Base-by-base conservation (phyloP, 2,113 vertebrate species). In the Megaleporinus macrocephalus region DNA sequence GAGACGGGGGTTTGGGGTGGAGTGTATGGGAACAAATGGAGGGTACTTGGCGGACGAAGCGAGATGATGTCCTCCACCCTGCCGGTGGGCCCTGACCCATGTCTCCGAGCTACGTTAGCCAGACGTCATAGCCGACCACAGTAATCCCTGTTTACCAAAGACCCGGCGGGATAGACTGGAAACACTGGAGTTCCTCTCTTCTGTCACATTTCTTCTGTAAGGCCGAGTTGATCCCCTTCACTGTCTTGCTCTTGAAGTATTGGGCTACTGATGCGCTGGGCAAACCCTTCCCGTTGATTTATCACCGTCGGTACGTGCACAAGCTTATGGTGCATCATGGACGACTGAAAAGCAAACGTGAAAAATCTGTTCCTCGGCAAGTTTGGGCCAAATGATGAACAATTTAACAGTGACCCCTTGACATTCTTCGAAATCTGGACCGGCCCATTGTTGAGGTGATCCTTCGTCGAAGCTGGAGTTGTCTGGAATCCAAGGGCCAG, bases 101-200 rank as follows among this genome's bases (percentile, higher is more conserved):
- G 59, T 65, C 12, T 26, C 74, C 61, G 55, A 76, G 59, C 74
- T 41, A 15, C 41, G 36, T 62, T 24, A 24, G n/a, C 15, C 74
- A 15, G 77, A 80, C 80, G 59, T 83, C 76, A 79, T 59, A 57
- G 73, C 68, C n/a, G 20, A 78, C 70, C 62, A 36, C 70, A 70
- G 57, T 85, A 85, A 83, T 83, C 77, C 76, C 30, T 63, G 51
- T 73, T 81, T 80, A 72, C 36, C 49, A 72, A 44, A 80, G 57
- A 26, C 44, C 53, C 51, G 20, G 53, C 78, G 20, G 12, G 62
- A 66, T 68, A 29, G n/a, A 81, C 59, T 65, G 55, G 84, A 82
- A 82, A 82, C 59, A 47, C 75, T 61, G 26, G 22, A 62, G 72
- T 22, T 75, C 66, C 49, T 68, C 61, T 75, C 14, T 16, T 15